Base-by-base conservation (phyloP, 2,113 vertebrate genomes). In the Eulemur rufifrons region DNA sequence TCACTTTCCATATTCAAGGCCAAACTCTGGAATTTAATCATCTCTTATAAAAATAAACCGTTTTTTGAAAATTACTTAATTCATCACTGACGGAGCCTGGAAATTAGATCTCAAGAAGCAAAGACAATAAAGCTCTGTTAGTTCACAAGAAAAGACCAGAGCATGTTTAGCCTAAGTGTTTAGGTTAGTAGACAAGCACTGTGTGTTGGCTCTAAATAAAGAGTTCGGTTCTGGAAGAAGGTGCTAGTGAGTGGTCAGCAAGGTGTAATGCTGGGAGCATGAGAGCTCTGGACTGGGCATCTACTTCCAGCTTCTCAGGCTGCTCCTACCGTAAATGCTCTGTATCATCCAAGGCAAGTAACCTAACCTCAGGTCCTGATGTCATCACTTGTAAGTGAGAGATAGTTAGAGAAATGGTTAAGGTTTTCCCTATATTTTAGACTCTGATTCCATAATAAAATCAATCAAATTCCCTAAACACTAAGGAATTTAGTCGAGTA, bases 41-140 rank as follows among this genome's bases (percentile, higher is more conserved):
- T 95, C 39, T 89, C 83, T 90, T 77, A 29, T 64, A 92, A 93
- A 97, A 96, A 96, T 87, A 93, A 97, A 74, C 77, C 34, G 45
- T 54, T 89, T 89, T 92, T 96, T 66, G 63, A 89, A 95, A 89
- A 76, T 82, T 54, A 56, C 54, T 95, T 85, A 74, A 78, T 96
- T 94, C 25, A 78, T 84, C 64, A 86, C 54, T 47, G 50, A 82
- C 89, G 95, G 23, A 15, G 34, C 37, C 56, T 95, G 52, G 83
- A 93, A 82, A 91, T 86, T 92, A 71, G 82, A 83, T 74, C 94
- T 89, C 71, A 63, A 59, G 66, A 45, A 89, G 59, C 20, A 80
- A 83, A 83, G 50, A 95, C 29, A 93, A 25, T 86, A 59, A 88
- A 68, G 66, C 50, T 90, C 68, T 87, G 76, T 86, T 34, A 29